Conservation (phyloP, 1,140 invertebrate genomes). For the Condylostylus longicornis region DNA sequence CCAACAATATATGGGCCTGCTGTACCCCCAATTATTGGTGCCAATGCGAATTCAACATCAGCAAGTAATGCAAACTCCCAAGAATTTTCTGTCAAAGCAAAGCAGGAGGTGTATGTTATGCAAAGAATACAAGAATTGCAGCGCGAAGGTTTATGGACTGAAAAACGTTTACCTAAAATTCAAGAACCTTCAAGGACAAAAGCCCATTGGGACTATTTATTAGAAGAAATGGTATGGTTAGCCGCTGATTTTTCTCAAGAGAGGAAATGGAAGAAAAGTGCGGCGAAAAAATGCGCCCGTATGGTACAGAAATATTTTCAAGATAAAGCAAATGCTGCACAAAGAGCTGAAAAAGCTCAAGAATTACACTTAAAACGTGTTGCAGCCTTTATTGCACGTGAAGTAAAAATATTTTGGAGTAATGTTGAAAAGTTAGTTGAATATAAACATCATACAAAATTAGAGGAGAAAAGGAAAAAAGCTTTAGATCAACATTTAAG, state of each 20-base stretch:
- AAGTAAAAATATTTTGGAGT: slow-evolving; percentile 88
- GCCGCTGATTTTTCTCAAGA: slow-evolving; percentile 95
- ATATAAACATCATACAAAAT: slow-evolving; percentile 78
- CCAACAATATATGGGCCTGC: too few species aligned
- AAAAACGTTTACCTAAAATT: slow-evolving; percentile 79
- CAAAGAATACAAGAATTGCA: slow-evolving; percentile 77
- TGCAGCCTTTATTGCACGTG: slow-evolving; percentile 79
- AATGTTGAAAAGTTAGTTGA: slow-evolving; percentile 96
- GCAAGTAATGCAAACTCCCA: slow-evolving; percentile 14
- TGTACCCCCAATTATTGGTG: slow-evolving; percentile 14
- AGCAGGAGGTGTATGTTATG: slow-evolving; percentile 89
- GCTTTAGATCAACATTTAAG: slow-evolving; percentile 93
- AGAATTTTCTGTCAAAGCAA: slow-evolving; percentile 75
- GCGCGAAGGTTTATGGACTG: slow-evolving; percentile 84
- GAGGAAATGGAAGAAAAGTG: slow-evolving; percentile 91
- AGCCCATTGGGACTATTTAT: slow-evolving; percentile 96
- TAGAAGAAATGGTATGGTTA: slow-evolving; percentile 98
- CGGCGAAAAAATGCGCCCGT: slow-evolving; percentile 79
- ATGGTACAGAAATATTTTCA: slow-evolving; percentile 95
- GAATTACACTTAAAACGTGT: slow-evolving; percentile 72
- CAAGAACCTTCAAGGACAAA: slow-evolving; percentile 78
- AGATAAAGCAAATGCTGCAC: slow-evolving; percentile 77
- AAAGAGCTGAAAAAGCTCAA: slow-evolving; percentile 83
- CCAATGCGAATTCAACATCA: slow-evolving; percentile 13
- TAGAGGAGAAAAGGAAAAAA: slow-evolving; percentile 90